Conservation (phyloP, 2,113 vertebrate genomes). For the Erinaceus europaeus region DNA sequence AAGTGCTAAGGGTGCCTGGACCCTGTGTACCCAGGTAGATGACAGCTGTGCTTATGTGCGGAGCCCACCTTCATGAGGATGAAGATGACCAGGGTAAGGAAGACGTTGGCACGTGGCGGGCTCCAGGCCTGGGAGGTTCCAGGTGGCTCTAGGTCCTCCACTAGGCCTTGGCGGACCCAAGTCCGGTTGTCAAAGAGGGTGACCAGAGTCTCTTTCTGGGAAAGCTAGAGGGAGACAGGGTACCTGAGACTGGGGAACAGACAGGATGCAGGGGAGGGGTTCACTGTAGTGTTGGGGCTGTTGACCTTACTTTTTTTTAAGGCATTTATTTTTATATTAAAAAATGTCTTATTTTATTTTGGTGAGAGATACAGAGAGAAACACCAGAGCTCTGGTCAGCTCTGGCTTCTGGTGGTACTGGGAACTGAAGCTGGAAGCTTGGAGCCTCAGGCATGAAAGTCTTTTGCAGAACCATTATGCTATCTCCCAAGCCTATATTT, state of each 20-base stretch:
- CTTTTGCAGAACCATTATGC: too few relatives aligned
- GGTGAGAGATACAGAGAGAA: too few relatives aligned
- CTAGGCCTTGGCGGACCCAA: conserved; percentile 92
- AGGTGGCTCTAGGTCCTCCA: conserved; percentile 90
- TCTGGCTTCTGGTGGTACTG: too few relatives aligned
- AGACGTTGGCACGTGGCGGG: conserved; percentile 93
- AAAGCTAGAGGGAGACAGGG: conserved; percentile 84
- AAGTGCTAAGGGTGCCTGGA: neutral
- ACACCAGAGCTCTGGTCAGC: too few relatives aligned
- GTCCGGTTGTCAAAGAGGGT: conserved; percentile 96
- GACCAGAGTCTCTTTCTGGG: conserved; percentile 96
- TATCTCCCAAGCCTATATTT: too few relatives aligned
- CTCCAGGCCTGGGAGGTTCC: conserved; percentile 91
- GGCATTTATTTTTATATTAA: too few relatives aligned
- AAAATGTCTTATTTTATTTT: too few relatives aligned
- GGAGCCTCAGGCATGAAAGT: too few relatives aligned
- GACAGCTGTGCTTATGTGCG: neutral
- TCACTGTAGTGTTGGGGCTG: neutral
- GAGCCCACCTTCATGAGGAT: conserved; percentile 95
- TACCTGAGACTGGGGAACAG: neutral
- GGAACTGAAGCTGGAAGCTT: too few relatives aligned
- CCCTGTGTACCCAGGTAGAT: neutral
- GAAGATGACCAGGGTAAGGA: conserved; percentile 94
- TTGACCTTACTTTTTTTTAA: too few relatives aligned
- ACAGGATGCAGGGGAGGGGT: neutral